Evolutionary conservation across 2,888 invertebrate species (phyloP).

Genomic region (Nomada fucata): DNA sequence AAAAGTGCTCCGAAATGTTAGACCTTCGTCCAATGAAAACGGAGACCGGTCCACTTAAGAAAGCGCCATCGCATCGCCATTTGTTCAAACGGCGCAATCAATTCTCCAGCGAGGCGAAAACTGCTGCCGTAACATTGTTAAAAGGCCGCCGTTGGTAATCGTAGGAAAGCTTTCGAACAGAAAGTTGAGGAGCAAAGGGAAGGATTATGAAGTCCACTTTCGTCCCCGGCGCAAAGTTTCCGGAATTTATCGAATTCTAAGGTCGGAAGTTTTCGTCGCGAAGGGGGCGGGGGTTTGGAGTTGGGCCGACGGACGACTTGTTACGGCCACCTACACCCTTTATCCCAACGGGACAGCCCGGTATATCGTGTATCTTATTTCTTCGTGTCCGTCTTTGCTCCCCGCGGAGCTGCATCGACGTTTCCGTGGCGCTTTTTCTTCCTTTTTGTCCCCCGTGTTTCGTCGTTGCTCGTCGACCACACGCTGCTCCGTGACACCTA

Average conservation of each 20-base stretch:
- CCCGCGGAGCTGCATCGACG: conserved; percentile 56
- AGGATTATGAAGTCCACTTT: conserved; percentile 11
- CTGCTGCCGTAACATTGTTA: not conserved
- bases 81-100: not conserved
- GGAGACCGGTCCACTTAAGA: not conserved
- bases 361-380: conserved; percentile 50
- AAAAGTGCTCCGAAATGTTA: too few relatives aligned
- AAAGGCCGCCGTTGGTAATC: not conserved
- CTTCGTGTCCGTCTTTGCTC: conserved; percentile 26
- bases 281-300: conserved; percentile 22
- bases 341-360: conserved; percentile 18
- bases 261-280: conserved; percentile 16
- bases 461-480: conserved; percentile 54
- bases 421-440: conserved; percentile 34
- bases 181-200: conserved; percentile 1
- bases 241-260: conserved; percentile 10
- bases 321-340: conserved; percentile 33
- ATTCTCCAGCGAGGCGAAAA: not conserved
- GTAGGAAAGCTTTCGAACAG: not conserved
- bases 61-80: not conserved
- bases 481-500: conserved; percentile 62
- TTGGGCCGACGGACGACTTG: conserved; percentile 21
- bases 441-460: conserved; percentile 27
- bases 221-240: not conserved
- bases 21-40: too few relatives aligned